Evolutionary conservation across 2,888 invertebrate genomes (phyloP).

Genomic region (Malacosoma neustria): DNA sequence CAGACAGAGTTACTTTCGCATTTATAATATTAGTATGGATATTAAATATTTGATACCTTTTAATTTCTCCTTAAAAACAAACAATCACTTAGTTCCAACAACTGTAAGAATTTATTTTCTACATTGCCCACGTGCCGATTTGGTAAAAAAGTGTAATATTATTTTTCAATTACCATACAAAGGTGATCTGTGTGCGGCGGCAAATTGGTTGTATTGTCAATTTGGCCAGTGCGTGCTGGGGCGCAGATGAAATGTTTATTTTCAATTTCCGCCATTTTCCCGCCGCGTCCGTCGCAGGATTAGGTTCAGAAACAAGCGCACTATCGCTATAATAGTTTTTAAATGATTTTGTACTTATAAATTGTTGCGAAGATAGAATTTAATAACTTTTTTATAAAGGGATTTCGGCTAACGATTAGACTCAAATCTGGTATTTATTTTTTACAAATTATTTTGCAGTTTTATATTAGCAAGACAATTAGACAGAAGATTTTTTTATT

Average conservation of each 20-base stretch:
- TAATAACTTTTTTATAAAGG: no score
- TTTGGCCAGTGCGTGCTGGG: conserved; percentile 73
- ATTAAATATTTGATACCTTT: no score
- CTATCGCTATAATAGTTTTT: conserved; percentile 32
- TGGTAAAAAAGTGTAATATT: conserved; percentile 63
- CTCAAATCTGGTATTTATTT: no score
- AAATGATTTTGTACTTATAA: neutral
- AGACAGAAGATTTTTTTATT: no score
- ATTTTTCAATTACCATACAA: conserved; percentile 75
- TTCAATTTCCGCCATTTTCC: conserved; percentile 73
- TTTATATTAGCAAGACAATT: no score
- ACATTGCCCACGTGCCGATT: conserved; percentile 54
- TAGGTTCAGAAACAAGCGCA: conserved; percentile 50
- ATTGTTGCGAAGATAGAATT: no score
- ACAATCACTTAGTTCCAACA: no score
- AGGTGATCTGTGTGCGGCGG: conserved; percentile 67
- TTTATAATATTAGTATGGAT: no score
- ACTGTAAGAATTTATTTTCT: conserved; percentile 70
- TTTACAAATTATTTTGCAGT: no score
- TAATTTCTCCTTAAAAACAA: no score
- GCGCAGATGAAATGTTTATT: conserved; percentile 73
- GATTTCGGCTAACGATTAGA: no score
- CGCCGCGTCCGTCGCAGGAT: conserved; percentile 59
- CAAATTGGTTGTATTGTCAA: conserved; percentile 75
- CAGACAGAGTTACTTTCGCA: no score